Percentiles rank a stretch among this genome's conserved stretches.
Conservation (phyloP, 1,140 invertebrate species). For the Thaumetopoea pityocampa region DNA sequence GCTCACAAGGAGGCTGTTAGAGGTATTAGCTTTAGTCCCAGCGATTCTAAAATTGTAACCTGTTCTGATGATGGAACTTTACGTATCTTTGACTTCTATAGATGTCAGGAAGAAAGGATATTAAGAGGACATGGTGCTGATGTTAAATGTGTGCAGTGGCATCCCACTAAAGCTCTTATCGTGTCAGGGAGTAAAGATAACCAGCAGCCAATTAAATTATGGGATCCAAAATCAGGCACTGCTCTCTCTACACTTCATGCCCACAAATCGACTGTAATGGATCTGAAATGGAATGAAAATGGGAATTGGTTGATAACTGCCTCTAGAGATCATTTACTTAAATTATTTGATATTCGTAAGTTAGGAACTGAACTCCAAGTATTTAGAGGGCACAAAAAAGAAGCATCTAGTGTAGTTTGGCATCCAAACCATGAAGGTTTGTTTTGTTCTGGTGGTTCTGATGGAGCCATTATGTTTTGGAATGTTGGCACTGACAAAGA, state of each 20-base stretch:
- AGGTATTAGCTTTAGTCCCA: conserved; percentile 99
- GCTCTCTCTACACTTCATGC: conserved; percentile 94
- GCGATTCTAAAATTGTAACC: conserved; percentile 98
- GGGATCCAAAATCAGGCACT: conserved; percentile 98
- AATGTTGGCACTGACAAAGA: conserved; percentile 98
- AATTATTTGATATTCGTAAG: conserved; percentile 98
- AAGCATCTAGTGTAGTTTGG: conserved; percentile 98
- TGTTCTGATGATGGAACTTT: conserved; percentile 99
- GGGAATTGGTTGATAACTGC: conserved; percentile 99
- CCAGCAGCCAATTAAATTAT: conserved; percentile 99
- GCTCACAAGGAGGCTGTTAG: conserved; percentile 99
- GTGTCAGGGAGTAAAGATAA: conserved; percentile 99
- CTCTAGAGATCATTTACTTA: conserved; percentile 97
- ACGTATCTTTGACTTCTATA: conserved; percentile 98
- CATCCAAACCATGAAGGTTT: conserved; percentile 97
- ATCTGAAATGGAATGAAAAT: conserved; percentile 99
- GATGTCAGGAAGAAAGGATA: conserved; percentile 97
- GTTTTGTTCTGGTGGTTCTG: conserved; percentile 97
- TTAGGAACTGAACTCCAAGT: conserved; percentile 95
- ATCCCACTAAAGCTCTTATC: conserved; percentile 97
- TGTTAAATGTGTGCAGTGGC: conserved; percentile 99
- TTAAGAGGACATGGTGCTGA: conserved; percentile 98
- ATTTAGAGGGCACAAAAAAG: conserved; percentile 98
- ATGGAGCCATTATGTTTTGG: conserved; percentile 99
- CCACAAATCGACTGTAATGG: conserved; percentile 99